phyloP scores from a whole-genome alignment of 2,888 invertebrate species.

The Patella ulyssiponensis region DNA sequence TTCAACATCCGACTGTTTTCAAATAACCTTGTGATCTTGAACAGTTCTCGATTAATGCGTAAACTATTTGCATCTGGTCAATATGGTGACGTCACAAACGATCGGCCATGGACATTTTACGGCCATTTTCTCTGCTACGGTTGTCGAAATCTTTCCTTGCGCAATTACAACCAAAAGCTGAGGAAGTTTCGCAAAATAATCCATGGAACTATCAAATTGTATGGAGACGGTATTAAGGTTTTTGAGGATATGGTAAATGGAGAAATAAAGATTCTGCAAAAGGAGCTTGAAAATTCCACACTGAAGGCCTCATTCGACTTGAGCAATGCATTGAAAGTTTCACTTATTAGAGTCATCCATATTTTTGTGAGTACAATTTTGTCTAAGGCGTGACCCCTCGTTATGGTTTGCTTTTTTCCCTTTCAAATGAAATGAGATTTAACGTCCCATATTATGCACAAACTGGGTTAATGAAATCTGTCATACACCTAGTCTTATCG shows the following conservation, averaged over 20 bases:
- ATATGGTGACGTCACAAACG: neutral
- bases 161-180: neutral
- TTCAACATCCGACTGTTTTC: neutral
- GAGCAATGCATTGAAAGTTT: neutral
- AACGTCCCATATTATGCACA: too few species aligned
- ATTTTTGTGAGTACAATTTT: neutral
- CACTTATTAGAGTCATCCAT: neutral
- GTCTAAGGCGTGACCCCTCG: too few species aligned
- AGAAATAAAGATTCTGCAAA: neutral
- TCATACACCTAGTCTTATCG: accelerated
- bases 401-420: too few species aligned
- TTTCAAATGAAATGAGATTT: accelerated
- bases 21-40: neutral
- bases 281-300: neutral
- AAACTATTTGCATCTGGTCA: neutral
- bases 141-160: neutral
- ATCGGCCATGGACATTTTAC: neutral
- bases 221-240: neutral
- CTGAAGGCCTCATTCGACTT: neutral
- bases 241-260: neutral
- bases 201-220: neutral
- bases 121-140: neutral
- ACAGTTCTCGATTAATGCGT: neutral
- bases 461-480: too few species aligned
- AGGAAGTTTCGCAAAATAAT: neutral